Percentiles rank a stretch among this genome's conserved stretches.
phyloP scores from a whole-genome alignment of 2,888 invertebrate species.

The Protophormia terraenovae region DNA sequence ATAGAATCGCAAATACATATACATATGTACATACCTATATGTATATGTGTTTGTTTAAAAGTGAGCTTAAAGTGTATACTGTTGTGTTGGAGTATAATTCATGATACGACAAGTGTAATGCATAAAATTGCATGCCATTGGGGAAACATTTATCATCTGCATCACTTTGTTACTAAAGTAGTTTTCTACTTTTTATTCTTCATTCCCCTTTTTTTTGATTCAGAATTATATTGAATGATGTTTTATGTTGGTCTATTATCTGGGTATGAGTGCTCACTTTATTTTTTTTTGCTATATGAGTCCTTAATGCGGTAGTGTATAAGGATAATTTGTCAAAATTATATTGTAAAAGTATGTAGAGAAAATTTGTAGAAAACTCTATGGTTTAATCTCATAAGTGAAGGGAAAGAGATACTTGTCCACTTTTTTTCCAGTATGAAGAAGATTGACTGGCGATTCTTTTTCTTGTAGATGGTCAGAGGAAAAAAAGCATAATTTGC shows the following conservation, averaged over 20 bases:
- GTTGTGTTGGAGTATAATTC: slow-evolving; percentile 43
- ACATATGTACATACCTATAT: too few relatives aligned
- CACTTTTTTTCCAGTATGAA: not conserved
- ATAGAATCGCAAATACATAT: too few relatives aligned
- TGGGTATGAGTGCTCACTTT: not conserved
- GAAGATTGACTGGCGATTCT: not conserved
- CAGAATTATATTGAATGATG: slow-evolving; percentile 31
- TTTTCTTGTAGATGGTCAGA: not conserved
- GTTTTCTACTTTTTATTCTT: not conserved
- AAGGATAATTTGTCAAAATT: slow-evolving; percentile 62
- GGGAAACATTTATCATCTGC: slow-evolving; percentile 66
- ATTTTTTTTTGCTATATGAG: not conserved
- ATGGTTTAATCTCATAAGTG: not conserved
- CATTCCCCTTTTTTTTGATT: not conserved
- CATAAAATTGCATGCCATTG: slow-evolving; percentile 66
- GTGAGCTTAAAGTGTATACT: not conserved
- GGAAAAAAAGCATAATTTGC: not conserved
- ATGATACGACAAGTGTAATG: slow-evolving; percentile 67
- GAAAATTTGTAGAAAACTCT: not conserved
- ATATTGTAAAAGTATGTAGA: not conserved
- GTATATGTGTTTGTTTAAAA: not conserved
- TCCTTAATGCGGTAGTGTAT: slow-evolving; percentile 29
- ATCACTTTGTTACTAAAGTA: slow-evolving; percentile 39
- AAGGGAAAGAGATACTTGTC: not conserved
- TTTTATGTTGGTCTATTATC: slow-evolving; percentile 13